Percentiles rank a stretch among this genome's conserved stretches.
Conservation (phyloP, 2,113 vertebrate genomes). For the Drymodes brunneopygia region DNA sequence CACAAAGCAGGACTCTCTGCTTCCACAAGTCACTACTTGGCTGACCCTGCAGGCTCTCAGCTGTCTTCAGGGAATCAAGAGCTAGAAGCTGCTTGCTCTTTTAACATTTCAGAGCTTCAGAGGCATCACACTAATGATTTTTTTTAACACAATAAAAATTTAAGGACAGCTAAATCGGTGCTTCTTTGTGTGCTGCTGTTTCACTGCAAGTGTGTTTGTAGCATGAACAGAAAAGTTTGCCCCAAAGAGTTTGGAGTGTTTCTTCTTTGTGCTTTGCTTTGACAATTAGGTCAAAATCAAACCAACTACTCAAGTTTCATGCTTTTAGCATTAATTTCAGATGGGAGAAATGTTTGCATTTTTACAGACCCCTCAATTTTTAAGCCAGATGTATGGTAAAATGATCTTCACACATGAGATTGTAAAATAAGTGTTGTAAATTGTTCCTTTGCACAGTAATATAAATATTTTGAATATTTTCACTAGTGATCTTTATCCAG, state of each 20-base stretch:
- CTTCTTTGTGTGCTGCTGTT: neutral
- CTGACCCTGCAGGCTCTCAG: neutral
- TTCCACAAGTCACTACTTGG: neutral
- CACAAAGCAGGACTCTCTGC: neutral
- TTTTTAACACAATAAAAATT: neutral
- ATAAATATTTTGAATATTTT: neutral
- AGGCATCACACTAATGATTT: neutral
- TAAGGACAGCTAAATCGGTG: neutral
- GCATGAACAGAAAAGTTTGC: neutral
- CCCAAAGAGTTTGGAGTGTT: neutral
- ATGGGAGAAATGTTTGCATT: neutral
- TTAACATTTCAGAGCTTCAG: neutral
- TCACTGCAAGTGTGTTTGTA: neutral
- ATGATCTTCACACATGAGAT: rapidly evolving
- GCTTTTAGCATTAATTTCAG: neutral
- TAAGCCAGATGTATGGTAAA: neutral
- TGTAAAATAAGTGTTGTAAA: neutral
- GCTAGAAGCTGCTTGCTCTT: neutral
- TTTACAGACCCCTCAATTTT: neutral
- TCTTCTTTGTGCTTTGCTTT: neutral
- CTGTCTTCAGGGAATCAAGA: neutral
- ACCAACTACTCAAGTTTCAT: neutral
- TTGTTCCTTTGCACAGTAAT: neutral
- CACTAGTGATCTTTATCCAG: neutral
- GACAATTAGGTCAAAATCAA: neutral